Evolutionary conservation across 2,888 invertebrate species (phyloP).

Genomic region (Sinelater perroti): DNA sequence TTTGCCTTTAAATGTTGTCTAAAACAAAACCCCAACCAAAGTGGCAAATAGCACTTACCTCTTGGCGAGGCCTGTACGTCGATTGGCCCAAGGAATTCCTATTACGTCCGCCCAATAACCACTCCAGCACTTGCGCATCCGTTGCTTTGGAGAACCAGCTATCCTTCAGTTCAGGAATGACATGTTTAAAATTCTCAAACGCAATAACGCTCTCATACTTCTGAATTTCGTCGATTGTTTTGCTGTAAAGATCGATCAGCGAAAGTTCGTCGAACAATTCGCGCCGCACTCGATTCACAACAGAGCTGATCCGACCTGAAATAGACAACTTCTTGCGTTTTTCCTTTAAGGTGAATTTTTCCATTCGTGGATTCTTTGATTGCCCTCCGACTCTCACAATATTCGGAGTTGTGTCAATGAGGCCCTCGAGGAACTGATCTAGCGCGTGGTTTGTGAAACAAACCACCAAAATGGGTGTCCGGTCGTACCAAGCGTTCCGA

Average conservation of each 20-base stretch:
- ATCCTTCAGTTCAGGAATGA: slow-evolving; percentile 47
- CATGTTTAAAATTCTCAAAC: slow-evolving; percentile 43
- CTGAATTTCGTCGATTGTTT: slow-evolving; percentile 48
- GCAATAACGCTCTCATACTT: slow-evolving; percentile 54
- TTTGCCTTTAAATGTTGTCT: no score
- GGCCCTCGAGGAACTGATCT: slow-evolving; percentile 83
- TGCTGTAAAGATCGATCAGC: no score
- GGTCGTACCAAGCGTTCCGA: slow-evolving; percentile 53
- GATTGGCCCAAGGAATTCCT: no score
- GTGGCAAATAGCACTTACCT: no score
- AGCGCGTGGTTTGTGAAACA: slow-evolving; percentile 89
- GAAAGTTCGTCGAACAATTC: no score
- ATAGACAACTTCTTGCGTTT: slow-evolving; percentile 6
- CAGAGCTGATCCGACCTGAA: no score
- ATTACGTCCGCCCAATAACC: slow-evolving; percentile 45
- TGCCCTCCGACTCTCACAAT: slow-evolving; percentile 77
- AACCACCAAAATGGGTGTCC: slow-evolving; percentile 75
- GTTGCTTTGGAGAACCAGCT: slow-evolving; percentile 57
- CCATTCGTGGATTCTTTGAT: slow-evolving; percentile 67
- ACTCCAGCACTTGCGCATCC: slow-evolving; percentile 40
- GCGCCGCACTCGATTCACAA: no score
- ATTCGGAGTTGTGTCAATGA: slow-evolving; percentile 66
- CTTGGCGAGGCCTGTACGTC: no score
- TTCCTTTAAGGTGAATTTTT: slow-evolving; percentile 64
- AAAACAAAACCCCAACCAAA: no score